A percentile compares a stretch with the other conserved stretches of the same genome.
Evolutionary conservation across 2,888 invertebrate species (phyloP).

Genomic region (Agrilus mali): DNA sequence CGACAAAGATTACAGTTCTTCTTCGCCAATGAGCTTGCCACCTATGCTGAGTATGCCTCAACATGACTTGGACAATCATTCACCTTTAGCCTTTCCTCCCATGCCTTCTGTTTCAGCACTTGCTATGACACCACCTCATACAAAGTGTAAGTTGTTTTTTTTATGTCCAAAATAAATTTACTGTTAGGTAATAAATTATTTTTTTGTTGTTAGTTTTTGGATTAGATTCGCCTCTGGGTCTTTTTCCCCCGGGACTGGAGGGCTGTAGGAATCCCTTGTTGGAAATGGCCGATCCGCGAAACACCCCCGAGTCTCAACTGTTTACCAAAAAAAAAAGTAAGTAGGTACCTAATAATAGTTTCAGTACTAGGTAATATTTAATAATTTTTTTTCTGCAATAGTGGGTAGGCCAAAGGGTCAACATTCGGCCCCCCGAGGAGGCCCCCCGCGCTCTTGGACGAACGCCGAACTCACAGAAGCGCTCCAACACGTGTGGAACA

Average conservation of each 20-base stretch:
- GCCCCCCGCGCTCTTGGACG: conserved; percentile 85
- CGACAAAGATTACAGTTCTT: conserved; percentile 34
- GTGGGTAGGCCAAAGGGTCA: conserved; percentile 80
- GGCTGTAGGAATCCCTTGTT: conserved; percentile 61
- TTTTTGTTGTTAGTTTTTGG: conserved; percentile 58
- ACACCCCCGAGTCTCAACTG: conserved; percentile 50
- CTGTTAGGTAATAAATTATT: conserved; percentile 6
- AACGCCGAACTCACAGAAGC: conserved; percentile 85
- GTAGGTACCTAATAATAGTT: no score
- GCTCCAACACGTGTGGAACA: conserved; percentile 88
- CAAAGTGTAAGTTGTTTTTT: conserved; percentile 42
- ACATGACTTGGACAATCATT: conserved; percentile 29
- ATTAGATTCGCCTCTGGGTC: conserved; percentile 57
- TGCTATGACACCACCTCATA: conserved; percentile 72
- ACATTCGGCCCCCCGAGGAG: conserved; percentile 81
- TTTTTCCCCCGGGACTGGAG: conserved; percentile 67
- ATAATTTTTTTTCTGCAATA: no score
- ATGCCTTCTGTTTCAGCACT: conserved; percentile 63
- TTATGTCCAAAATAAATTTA: neutral
- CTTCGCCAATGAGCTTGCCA: conserved; percentile 42
- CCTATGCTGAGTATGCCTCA: conserved; percentile 39
- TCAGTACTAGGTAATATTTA: no score
- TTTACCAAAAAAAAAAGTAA: conserved; percentile 71
- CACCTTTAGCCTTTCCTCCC: conserved; percentile 57
- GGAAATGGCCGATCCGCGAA: conserved; percentile 61